Percentiles rank a stretch among this genome's conserved stretches.
phyloP scores from a whole-genome alignment of 2,797 vertebrate species.

The Thunnus albacares region DNA sequence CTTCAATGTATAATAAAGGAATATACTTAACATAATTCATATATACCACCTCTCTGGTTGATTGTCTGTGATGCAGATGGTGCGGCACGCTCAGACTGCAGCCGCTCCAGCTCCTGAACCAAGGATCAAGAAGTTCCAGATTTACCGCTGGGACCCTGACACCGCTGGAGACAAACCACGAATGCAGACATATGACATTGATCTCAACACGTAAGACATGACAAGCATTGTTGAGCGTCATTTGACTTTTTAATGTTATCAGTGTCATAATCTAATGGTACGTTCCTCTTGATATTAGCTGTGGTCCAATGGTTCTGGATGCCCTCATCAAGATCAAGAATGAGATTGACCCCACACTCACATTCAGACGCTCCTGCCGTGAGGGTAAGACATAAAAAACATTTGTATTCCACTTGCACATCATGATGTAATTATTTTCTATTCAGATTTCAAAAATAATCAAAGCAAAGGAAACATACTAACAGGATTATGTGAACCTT shows the following conservation, averaged over 20 bases:
- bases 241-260: neutral
- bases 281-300: constrained; percentile 76
- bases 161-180: constrained; percentile 91
- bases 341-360: constrained; percentile 93
- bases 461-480: neutral
- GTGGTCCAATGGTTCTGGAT: constrained; percentile 95
- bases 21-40: neutral
- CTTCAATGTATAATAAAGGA: neutral
- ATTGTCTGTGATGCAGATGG: constrained; percentile 63
- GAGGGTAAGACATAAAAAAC: constrained; percentile 86
- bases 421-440: neutral
- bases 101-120: constrained; percentile 76
- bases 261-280: neutral
- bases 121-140: constrained; percentile 92
- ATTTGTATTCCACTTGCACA: neutral
- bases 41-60: neutral
- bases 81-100: constrained; percentile 83
- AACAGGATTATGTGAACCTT: neutral
- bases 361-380: constrained; percentile 94
- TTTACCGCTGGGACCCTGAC: constrained; percentile 96
- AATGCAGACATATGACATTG: constrained; percentile 94
- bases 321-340: constrained; percentile 98
- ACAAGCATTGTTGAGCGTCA: neutral
- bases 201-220: constrained; percentile 88
- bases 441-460: neutral